phyloP scores from a whole-genome alignment of 2,113 vertebrate species.

The Poeciliopsis occidentalis region DNA sequence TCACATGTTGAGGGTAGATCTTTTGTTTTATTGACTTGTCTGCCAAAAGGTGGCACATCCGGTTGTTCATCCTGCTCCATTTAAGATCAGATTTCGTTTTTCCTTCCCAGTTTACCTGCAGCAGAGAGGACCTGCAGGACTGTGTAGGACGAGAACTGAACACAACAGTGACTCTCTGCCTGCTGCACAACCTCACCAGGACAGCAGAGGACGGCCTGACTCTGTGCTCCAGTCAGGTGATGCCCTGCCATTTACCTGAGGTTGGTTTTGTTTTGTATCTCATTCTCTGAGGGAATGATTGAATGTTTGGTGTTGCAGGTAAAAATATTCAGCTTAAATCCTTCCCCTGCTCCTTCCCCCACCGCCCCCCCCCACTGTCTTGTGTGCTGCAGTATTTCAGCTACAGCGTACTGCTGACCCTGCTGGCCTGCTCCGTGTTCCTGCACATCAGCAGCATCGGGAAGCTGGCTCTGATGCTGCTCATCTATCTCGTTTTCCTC shows the following conservation, averaged over 20 bases:
- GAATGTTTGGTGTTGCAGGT: background rate
- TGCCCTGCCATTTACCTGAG: constrained; percentile 91
- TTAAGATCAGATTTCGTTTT: constrained; percentile 16
- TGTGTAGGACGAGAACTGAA: constrained; percentile 84
- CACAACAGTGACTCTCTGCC: constrained; percentile 82
- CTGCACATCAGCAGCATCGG: constrained; percentile 97
- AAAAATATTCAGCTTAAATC: constrained; percentile 15
- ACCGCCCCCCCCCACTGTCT: background rate
- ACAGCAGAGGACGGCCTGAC: constrained; percentile 75
- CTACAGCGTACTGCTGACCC: constrained; percentile 91
- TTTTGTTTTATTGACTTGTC: background rate
- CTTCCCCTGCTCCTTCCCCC: constrained; percentile 14
- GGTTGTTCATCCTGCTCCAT: background rate
- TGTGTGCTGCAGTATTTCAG: constrained; percentile 87
- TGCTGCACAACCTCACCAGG: constrained; percentile 85
- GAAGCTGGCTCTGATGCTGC: constrained; percentile 91
- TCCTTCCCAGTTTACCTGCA: constrained; percentile 87
- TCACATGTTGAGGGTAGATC: background rate
- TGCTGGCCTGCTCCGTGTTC: constrained; percentile 96
- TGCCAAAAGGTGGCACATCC: background rate
- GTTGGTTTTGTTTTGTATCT: constrained; percentile 72
- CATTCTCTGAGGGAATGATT: constrained; percentile 5
- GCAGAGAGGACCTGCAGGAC: constrained; percentile 79
- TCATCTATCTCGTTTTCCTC: constrained; percentile 88
- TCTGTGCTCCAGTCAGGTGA: constrained; percentile 80